Conservation (phyloP, 1,140 invertebrate species). For the Lepidurus couesii region DNA sequence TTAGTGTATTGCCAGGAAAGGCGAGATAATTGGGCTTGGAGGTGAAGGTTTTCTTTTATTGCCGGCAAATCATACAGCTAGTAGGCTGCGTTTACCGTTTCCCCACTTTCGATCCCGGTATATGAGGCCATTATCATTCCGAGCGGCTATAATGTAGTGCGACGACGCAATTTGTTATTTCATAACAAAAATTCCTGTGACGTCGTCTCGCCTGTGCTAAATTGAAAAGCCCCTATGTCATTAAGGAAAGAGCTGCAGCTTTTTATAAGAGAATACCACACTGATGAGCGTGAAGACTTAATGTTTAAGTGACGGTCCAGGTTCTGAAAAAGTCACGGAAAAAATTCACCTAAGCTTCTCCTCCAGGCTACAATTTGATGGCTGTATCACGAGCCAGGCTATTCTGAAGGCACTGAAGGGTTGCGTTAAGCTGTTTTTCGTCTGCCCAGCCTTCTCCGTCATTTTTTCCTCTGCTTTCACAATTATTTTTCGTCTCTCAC, state of each 20-base stretch:
- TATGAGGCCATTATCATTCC: background rate
- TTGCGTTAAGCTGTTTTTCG: background rate
- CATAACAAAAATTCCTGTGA: conserved; percentile 1
- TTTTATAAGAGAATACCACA: conserved; percentile 4
- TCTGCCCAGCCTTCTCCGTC: background rate
- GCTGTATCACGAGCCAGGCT: conserved; percentile 14
- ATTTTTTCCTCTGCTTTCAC: background rate
- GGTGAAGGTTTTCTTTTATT: background rate
- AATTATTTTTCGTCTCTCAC: background rate
- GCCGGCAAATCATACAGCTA: background rate
- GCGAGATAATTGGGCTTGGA: background rate
- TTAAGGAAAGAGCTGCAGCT: background rate
- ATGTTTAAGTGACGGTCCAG: conserved; percentile 19
- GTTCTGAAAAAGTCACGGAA: background rate
- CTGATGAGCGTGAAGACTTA: conserved; percentile 21
- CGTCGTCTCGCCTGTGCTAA: background rate
- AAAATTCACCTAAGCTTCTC: background rate
- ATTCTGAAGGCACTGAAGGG: background rate
- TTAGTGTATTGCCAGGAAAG: background rate
- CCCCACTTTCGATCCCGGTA: background rate
- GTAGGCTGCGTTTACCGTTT: background rate
- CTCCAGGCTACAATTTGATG: conserved; percentile 1
- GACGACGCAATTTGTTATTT: conserved; percentile 9
- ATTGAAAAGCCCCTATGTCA: conserved; percentile 10
- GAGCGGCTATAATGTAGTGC: background rate